phyloP scores from a whole-genome alignment of 2,888 invertebrate genomes.

The Folsomia manolachei region DNA sequence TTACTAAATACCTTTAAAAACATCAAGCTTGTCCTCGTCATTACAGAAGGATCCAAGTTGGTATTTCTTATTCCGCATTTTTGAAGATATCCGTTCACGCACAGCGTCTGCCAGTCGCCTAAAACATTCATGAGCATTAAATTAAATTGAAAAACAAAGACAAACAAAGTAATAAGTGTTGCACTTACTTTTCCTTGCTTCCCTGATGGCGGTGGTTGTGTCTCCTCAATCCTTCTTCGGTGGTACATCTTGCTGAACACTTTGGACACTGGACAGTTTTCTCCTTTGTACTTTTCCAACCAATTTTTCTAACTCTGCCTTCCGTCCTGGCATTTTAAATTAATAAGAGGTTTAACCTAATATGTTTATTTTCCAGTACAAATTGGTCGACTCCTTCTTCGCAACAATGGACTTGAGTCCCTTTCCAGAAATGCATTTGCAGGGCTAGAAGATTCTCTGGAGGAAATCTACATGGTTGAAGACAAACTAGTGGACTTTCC shows the following conservation, averaged over 20 bases:
- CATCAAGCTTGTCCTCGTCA: neutral
- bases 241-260: no score
- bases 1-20: neutral
- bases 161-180: neutral
- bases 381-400: constrained; percentile 67
- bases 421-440: constrained; percentile 78
- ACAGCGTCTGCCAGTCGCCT: neutral
- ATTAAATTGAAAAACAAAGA: no score
- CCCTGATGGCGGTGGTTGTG: no score
- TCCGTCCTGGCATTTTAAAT: neutral
- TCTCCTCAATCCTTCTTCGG: no score
- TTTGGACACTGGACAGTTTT: no score
- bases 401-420: constrained; percentile 77
- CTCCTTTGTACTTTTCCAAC: no score
- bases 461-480: constrained; percentile 82
- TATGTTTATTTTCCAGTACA: no score
- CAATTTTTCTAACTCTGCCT: no score
- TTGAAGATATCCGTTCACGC: neutral
- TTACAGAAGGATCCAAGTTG: neutral
- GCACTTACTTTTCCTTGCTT: neutral
- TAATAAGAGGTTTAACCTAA: neutral
- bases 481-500: constrained; percentile 75
- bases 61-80: neutral
- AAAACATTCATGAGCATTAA: neutral
- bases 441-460: constrained; percentile 70